These are phyloP conservation scores for Pseudococcus viburni DNA, from an alignment of 2,888 invertebrate genomes.

Conservation along the genomic window DNA sequence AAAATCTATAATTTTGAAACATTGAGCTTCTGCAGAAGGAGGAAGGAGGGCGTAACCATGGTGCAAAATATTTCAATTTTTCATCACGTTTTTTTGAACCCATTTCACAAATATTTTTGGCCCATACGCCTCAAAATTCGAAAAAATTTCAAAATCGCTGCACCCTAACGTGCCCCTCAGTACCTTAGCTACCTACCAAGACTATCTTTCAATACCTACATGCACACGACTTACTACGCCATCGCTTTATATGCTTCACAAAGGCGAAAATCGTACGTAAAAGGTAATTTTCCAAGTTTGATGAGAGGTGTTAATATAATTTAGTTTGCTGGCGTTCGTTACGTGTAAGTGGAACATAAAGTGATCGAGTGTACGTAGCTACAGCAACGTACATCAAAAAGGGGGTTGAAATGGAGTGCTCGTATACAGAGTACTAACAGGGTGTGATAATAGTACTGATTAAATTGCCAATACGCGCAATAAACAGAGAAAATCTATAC, in stretches of 20 bases:
- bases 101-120: too few species aligned
- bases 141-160: too few species aligned
- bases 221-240: too few species aligned
- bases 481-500: not conserved
- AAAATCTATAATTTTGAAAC: too few species aligned
- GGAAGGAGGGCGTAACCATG: too few species aligned
- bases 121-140: too few species aligned
- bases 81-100: too few species aligned
- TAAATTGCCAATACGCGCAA: not conserved
- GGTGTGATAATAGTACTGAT: slow-evolving; percentile 41
- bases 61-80: too few species aligned
- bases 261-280: slow-evolving; percentile 6
- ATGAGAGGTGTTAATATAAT: slow-evolving; percentile 39
- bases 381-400: not conserved
- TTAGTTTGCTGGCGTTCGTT: slow-evolving; percentile 10
- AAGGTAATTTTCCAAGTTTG: slow-evolving; percentile 38
- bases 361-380: not conserved
- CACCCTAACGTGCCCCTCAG: too few species aligned
- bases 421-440: slow-evolving; percentile 16
- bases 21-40: too few species aligned
- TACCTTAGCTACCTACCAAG: not conserved
- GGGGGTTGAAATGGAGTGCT: not conserved
- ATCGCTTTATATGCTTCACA: not conserved
- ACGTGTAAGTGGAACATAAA: slow-evolving; percentile 44
- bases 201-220: too few species aligned